phyloP scores from a whole-genome alignment of 1,140 invertebrate species.

The Pseudomyrmex gracilis region DNA sequence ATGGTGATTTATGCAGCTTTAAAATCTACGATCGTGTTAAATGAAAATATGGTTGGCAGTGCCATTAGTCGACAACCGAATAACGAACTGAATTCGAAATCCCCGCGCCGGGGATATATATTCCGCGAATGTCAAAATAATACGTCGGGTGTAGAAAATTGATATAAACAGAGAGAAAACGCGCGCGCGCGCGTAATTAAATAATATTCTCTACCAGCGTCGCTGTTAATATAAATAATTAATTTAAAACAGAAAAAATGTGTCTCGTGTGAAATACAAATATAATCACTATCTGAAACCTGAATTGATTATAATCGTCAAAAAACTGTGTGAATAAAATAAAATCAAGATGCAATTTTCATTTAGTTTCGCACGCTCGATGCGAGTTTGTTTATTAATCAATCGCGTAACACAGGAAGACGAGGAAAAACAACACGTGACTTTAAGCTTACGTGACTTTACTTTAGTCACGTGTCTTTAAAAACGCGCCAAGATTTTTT shows the following conservation, averaged over 20 bases:
- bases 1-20: slow-evolving; percentile 54
- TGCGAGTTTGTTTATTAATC: not conserved
- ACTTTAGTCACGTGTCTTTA: no score
- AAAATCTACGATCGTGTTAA: slow-evolving; percentile 60
- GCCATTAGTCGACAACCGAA: slow-evolving; percentile 37
- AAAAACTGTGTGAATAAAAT: not conserved
- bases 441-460: no score
- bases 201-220: slow-evolving; percentile 15
- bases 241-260: not conserved
- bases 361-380: not conserved
- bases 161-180: slow-evolving; percentile 37
- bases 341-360: not conserved
- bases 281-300: not conserved
- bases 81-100: slow-evolving; percentile 3
- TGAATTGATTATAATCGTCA: slow-evolving; percentile 4
- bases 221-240: not conserved
- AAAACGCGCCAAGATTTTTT: no score
- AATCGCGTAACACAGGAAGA: no score
- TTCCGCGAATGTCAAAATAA: slow-evolving; percentile 33
- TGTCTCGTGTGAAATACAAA: slow-evolving; percentile 4
- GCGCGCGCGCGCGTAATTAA: slow-evolving; percentile 15
- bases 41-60: slow-evolving; percentile 53
- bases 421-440: no score
- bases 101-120: slow-evolving; percentile 26
- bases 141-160: slow-evolving; percentile 47